Base-by-base conservation (phyloP, 2,888 invertebrate species). In the Lycocerus yunnanus region DNA sequence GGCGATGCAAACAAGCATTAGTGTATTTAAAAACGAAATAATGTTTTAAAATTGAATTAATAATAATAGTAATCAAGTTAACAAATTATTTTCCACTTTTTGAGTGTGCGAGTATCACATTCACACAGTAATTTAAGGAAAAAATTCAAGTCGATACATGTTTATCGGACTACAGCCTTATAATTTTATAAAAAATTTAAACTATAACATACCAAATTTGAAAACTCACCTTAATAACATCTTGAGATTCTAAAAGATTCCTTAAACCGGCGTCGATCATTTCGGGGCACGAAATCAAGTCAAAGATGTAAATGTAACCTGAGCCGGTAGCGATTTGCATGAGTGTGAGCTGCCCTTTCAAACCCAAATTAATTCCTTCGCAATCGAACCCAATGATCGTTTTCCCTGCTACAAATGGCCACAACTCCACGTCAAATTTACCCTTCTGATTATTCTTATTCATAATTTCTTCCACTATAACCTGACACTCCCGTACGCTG, bases 351-450 rank as follows among this genome's bases (percentile, higher is more conserved):
- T 95, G 94, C 15, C 97, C 97, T 85, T 95, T 96, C 1, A 93
- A 89, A 16, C 97, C 97, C 76, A 97, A 89, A 87, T 97, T 97
- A 70, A 97, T 95, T 14, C 97, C 97, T 88, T 98, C 97, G 82
- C 96, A 96, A 85, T 97, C 97, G 83, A 97, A 92, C 0, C 96
- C 95, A 16, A 97, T 90, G 74, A 93, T 92, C 70, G 91, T 90
- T 82, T 88, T 88, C 20, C 87, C 86, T 67, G 86, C 80, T 1
- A 82, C 82, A 75, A 87, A 87, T 0, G 85, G 85, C 86, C 87
- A 86, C 65, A 74, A 14, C 1, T 20, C 21, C 10, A 15, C 24
- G n/a, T 74, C 27, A 20, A 9, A 15, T 21, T 61, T 68, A 18
- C 66, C 4, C 14, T 24, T 67, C 9, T 15, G 87, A 13, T 15